Evolutionary conservation across 23 tunicate genomes (phyloP), one percentile per base, ranked within the genome.

Genomic region (Botrylloides violaceus): DNA sequence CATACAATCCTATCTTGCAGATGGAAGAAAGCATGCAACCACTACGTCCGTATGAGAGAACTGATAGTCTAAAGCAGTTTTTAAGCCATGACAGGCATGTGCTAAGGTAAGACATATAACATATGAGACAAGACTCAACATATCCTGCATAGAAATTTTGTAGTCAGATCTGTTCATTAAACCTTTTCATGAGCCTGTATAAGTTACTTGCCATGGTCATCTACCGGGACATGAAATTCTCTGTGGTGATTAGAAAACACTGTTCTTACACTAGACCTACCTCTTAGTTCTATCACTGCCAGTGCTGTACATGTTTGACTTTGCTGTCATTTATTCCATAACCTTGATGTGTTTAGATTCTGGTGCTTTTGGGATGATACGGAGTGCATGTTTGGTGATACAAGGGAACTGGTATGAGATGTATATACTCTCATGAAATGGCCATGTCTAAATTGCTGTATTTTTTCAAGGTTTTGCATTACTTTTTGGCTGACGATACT

Each of bases 401-500:
- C 81, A 15, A 84, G 92, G 64, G 92, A 84, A 70, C 76, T 90
- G 97, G 97, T 90, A 29, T 25, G 65, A 12, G 12, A n/a, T 32
- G 21, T 7, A 32, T 33, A 25, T 22, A 65, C 0, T 24, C 71
- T 0, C 24, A 21, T 24, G 0, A 60, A 15, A n/a, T 1, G 25
- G 23, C 27, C 0, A 60, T 20, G 28, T 29, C 22, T 60, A 0
- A 15, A 0, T 60, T 0, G 23, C 22, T 0, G n/a, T 50, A 49
- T 21, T 29, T 18, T 30, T 34, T 71, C 31, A 39, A 87, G 96
- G 66, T 79, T 36, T 80, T 95, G n/a, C 96, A 87, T 55, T 95
- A 95, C 76, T 95, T 79, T 79, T 72, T 95, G 36, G 96, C 92
- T 49, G 99, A 95, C 50, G 99, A 95, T 80, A 95, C 99, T 6